These are phyloP conservation scores for Drosophila sproati DNA, from an alignment of 1,140 invertebrate genomes.

Conservation along the genomic window DNA sequence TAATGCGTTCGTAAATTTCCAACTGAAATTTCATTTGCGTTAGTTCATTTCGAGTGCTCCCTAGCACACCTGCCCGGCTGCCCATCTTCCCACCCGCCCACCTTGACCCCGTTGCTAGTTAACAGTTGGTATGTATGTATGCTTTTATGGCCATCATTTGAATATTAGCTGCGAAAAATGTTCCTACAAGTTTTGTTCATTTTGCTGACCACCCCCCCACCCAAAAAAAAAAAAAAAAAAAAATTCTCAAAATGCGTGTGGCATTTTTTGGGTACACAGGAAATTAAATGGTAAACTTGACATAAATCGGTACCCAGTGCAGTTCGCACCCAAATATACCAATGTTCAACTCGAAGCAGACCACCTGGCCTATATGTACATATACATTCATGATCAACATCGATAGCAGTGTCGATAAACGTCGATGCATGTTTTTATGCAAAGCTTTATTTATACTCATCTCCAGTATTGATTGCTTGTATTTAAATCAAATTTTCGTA, in stretches of 20 bases:
- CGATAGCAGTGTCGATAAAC: too few relatives aligned
- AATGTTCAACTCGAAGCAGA: background rate
- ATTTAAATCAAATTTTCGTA: too few relatives aligned
- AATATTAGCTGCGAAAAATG: conserved; percentile 33
- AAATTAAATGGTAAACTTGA: conserved; percentile 65
- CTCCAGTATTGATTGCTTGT: too few relatives aligned
- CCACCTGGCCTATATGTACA: too few relatives aligned
- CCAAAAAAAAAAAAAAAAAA: too few relatives aligned
- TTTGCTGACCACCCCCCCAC: too few relatives aligned
- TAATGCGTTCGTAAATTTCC: conserved; percentile 65
- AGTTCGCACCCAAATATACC: background rate
- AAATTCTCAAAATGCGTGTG: conserved; percentile 19
- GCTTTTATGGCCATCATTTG: conserved; percentile 51
- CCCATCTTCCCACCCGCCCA: background rate
- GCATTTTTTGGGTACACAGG: conserved; percentile 47
- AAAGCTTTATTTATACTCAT: too few relatives aligned
- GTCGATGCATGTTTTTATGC: too few relatives aligned
- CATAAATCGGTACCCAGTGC: conserved; percentile 45
- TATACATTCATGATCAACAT: too few relatives aligned
- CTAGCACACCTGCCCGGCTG: background rate
- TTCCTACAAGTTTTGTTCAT: background rate
- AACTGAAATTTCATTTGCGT: conserved; percentile 70
- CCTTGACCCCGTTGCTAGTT: background rate
- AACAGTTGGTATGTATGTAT: conserved; percentile 28
- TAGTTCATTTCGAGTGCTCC: conserved; percentile 47